Base-by-base conservation (phyloP, 2,888 invertebrate genomes). In the Dynastes tityus region DNA sequence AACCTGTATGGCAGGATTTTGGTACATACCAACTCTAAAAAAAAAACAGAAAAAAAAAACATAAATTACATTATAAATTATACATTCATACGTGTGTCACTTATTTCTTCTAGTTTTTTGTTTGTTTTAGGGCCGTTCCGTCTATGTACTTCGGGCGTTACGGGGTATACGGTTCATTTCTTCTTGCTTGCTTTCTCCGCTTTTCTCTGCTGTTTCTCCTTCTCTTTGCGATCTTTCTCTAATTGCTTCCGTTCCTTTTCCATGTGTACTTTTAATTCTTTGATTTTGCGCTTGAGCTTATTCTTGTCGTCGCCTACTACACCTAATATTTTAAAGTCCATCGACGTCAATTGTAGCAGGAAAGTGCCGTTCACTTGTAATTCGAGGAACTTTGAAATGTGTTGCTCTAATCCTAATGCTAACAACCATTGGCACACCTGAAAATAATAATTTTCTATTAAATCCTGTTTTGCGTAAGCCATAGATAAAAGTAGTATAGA, bases 371-470 rank as follows among this genome's bases (percentile, higher is more conserved):
- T 96, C 75, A 99, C 95, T 86, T 95, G 95, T 84, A 96, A 94
- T 84, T 96, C 95, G 76, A 95, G 93, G 88, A 98, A 97, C 84
- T 96, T 95, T 70, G 95, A 92, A 83, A 96, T 94, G 90, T 96
- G 95, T 78, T 96, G 94, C 87, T 97, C 97, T 86, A 98, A 90
- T 55, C 97, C 95, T 82, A 96, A 92, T 29, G 92, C 92, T 83
- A 93, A 90, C 81, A 98, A 90, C 98, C 98, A 98, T 88, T 97
- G 96, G 89, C 96, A 96, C 75, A 98, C 97, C 95, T 97, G 87
- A 6, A 85, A 85, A 16, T 8, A 58, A 58, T 81, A 76, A 83
- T 81, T 68, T 55, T 37, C 2, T 64, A 37, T 61, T 61, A 61
- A 22, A 27, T 61, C 9, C 16, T 2, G 61, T 22, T 61, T n/a